phyloP scores from a whole-genome alignment of 2,113 vertebrate genomes.

The Periophthalmus modestus region DNA sequence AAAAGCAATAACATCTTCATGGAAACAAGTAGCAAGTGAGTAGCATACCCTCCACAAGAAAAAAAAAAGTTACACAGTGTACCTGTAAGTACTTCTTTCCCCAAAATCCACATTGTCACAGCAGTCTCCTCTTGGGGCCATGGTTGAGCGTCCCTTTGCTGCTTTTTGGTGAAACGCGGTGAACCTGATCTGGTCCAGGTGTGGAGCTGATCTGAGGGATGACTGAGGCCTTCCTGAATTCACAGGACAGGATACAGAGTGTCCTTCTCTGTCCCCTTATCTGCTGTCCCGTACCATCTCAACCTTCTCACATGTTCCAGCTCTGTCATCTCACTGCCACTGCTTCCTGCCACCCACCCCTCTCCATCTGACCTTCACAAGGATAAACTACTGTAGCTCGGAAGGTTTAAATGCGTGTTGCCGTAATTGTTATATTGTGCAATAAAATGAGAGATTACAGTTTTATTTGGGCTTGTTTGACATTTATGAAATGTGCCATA shows the following conservation, averaged over 20 bases:
- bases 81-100: no score
- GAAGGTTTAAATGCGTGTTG: not conserved
- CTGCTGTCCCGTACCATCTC: slow-evolving; percentile 60
- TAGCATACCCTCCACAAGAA: no score
- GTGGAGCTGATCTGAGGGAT: slow-evolving; percentile 65
- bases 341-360: slow-evolving; percentile 51
- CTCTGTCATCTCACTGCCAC: slow-evolving; percentile 43
- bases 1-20: no score
- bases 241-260: slow-evolving; percentile 45
- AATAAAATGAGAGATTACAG: no score
- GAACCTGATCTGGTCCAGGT: slow-evolving; percentile 43
- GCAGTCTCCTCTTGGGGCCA: slow-evolving; percentile 5
- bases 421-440: not conserved
- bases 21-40: no score
- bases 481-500: not conserved
- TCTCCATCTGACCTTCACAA: slow-evolving; percentile 48
- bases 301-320: slow-evolving; percentile 58
- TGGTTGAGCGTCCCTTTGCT: slow-evolving; percentile 20
- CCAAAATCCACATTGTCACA: not conserved
- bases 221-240: slow-evolving; percentile 69
- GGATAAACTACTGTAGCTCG: slow-evolving; percentile 18
- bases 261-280: slow-evolving; percentile 69
- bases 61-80: no score
- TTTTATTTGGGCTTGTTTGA: no score
- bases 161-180: slow-evolving; percentile 18